Base-by-base conservation (phyloP, 2,888 invertebrate genomes). In the Caenorhabditis sp. region DNA sequence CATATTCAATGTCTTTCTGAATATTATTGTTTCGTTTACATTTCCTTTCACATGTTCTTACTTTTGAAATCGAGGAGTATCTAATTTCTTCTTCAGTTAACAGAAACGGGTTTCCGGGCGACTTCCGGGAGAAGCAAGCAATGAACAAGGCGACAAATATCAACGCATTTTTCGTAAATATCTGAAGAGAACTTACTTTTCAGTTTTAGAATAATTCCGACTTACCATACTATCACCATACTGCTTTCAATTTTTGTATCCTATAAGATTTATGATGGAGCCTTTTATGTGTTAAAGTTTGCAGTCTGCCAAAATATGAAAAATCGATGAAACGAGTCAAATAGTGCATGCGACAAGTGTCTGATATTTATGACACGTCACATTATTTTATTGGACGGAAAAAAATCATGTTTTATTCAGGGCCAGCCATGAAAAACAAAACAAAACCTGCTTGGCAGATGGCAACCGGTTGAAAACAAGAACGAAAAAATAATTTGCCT, bases 1-100 rank as follows among this genome's bases (percentile, higher is more conserved):
- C 90, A 61, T 86, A 79, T 44, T 79, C 38, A 1, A 83, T 26
- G 41, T 87, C 85, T 7, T 28, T 51, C 84, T 86, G 64, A n/a
- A n/a, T n/a, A 6, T 73, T 73, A 31, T 22, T n/a, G 22, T 58
- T 14, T 24, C 8, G 7, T 35, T 26, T 22, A n/a, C n/a, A n/a
- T 7, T 26, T 28, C 4, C 1, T 28, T n/a, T 28, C 2, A 28
- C 14, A 19, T 35, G 31, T 49, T 47, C 5, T 47, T 24, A 80
- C 81, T 7, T 74, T 47, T 5, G 81, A 85, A 70, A 85, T 76
- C 1, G 63, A 58, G n/a, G 81, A 64, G n/a, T 77, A 77, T 44
- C 72, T 73, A 5, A 70, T 61, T 63, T 84, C 86, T 49, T 82
- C 75, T 14, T 74, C 61, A 8, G 66, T 81, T 31, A 80, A 24